phyloP scores from a whole-genome alignment of 2,888 invertebrate genomes.

The Onchidella celtica region DNA sequence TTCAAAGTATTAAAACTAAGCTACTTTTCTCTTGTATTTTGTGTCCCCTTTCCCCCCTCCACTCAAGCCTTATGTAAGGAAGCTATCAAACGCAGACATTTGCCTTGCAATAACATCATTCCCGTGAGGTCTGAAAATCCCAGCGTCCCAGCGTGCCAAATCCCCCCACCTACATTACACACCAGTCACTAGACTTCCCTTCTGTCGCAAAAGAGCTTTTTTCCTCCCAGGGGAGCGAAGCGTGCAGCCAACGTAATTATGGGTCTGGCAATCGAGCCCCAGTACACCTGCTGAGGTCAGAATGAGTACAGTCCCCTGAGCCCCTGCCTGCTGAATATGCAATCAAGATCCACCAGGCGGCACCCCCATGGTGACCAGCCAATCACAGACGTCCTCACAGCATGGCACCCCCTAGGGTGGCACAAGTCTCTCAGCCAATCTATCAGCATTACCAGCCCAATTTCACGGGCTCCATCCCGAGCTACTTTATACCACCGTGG shows the following conservation, averaged over 20 bases:
- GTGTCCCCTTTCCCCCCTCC: background rate
- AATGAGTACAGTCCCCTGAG: slow-evolving; percentile 55
- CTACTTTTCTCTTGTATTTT: background rate
- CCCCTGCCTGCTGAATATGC: slow-evolving; percentile 53
- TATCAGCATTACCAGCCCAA: slow-evolving; percentile 67
- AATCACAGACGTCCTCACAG: slow-evolving; percentile 59
- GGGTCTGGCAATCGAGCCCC: slow-evolving; percentile 49
- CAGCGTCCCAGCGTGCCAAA: background rate
- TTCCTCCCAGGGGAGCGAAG: slow-evolving; percentile 27
- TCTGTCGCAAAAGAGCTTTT: slow-evolving; percentile 3
- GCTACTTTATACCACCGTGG: slow-evolving; percentile 61
- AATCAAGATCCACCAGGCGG: slow-evolving; percentile 59
- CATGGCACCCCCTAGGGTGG: slow-evolving; percentile 55
- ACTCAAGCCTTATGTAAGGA: too few species aligned
- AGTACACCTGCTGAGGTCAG: slow-evolving; percentile 56
- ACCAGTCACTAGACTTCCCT: slow-evolving; percentile 13
- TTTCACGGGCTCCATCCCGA: slow-evolving; percentile 61
- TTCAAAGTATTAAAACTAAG: too few species aligned
- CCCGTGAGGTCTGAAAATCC: slow-evolving; percentile 7
- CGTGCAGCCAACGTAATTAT: slow-evolving; percentile 54
- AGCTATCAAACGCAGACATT: slow-evolving; percentile 28
- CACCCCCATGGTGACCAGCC: slow-evolving; percentile 58
- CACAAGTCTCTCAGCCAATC: slow-evolving; percentile 64
- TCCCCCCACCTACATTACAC: slow-evolving; percentile 16
- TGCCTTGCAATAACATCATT: slow-evolving; percentile 1